Percentiles rank a stretch among this genome's conserved stretches.
Conservation (phyloP, 2,113 vertebrate species). For the Leptosomus discolor region DNA sequence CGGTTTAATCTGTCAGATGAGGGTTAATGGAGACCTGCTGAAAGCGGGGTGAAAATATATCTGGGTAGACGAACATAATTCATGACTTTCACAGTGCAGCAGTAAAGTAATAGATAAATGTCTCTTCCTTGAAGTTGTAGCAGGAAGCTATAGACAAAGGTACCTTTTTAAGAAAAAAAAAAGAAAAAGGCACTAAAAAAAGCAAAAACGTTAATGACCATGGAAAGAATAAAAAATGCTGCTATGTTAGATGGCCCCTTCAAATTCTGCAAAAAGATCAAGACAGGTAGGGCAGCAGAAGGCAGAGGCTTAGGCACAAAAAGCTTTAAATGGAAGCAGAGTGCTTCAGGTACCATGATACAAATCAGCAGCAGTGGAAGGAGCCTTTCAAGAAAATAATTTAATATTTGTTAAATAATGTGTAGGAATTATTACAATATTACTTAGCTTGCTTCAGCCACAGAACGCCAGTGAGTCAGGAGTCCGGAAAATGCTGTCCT, state of each 20-base stretch:
- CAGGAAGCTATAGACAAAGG: conserved; percentile 46
- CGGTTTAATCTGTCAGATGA: conserved; percentile 63
- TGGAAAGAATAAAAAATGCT: conserved; percentile 17
- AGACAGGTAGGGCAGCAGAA: conserved; percentile 32
- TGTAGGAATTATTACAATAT: conserved; percentile 35
- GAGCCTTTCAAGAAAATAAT: conserved; percentile 54
- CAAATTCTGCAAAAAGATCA: conserved; percentile 54
- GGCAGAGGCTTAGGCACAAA: not conserved
- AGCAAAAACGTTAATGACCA: conserved; percentile 53
- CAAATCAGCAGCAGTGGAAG: conserved; percentile 23
- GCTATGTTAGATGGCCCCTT: conserved; percentile 30
- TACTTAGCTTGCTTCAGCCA: conserved; percentile 12
- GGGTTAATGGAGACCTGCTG: conserved; percentile 56
- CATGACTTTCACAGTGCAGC: conserved; percentile 6
- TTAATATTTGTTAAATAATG: conserved; percentile 52
- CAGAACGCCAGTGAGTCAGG: not conserved
- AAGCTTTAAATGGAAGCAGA: conserved; percentile 33
- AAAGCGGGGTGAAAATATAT: conserved; percentile 56
- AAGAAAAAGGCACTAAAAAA: not conserved
- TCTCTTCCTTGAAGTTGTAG: conserved; percentile 27
- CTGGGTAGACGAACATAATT: conserved; percentile 10
- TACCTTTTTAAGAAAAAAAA: not conserved
- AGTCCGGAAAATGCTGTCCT: conserved; percentile 8
- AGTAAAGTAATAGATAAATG: conserved; percentile 39
- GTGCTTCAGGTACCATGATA: not conserved